Conservation (phyloP, 2,888 invertebrate species). For the Diarsia dahlii region DNA sequence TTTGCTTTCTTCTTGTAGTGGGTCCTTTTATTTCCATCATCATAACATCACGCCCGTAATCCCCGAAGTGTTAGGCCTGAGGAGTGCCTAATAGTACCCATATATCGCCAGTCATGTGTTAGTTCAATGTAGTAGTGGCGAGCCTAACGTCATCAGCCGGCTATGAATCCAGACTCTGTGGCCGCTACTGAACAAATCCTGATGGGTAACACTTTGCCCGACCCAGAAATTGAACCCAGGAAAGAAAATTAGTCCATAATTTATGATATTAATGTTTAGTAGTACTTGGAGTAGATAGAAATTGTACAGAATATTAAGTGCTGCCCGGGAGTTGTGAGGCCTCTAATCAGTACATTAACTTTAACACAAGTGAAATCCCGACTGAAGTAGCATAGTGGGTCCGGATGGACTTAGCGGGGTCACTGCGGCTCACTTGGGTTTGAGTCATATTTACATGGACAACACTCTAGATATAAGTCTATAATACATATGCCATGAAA, state of each 20-base stretch:
- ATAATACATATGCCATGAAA: not conserved
- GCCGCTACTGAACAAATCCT: not conserved
- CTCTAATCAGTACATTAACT: constrained; percentile 17
- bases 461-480: not conserved
- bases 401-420: constrained; percentile 25
- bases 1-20: not conserved
- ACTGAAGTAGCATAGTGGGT: not conserved
- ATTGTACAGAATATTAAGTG: constrained; percentile 5
- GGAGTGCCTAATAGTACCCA: not conserved
- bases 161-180: not conserved
- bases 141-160: not conserved
- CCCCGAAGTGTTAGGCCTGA: not conserved
- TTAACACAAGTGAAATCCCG: not conserved
- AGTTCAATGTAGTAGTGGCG: not conserved
- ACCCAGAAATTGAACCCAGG: no score
- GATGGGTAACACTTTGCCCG: not conserved
- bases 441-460: not conserved
- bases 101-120: no score
- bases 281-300: not conserved
- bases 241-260: not conserved
- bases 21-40: not conserved
- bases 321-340: constrained; percentile 1
- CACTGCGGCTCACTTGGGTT: constrained; percentile 20
- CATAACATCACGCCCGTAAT: not conserved
- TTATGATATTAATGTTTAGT: not conserved